Evolutionary conservation across 2,888 invertebrate genomes (phyloP), one percentile per base, ranked within the genome.

Genomic region (Notodonta ziczac): DNA sequence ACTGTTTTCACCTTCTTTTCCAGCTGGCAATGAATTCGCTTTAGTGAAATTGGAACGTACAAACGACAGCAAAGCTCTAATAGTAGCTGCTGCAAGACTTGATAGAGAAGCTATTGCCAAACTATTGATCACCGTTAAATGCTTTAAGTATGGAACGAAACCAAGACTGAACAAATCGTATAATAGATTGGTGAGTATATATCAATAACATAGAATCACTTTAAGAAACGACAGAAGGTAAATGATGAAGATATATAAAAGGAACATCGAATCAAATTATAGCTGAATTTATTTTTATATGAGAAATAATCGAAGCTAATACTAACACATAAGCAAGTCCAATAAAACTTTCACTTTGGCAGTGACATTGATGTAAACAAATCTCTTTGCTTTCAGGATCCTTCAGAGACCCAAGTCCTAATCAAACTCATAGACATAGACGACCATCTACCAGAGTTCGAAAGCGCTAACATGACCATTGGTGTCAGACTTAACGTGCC

Each of bases 401-500:
- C 95, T 0, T 95, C 96, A 0, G 96, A 96, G 83, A 92, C 95
- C 5, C 95, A 96, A 80, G 89, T 97, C 0, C 78, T 95, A 0
- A 90, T 97, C 2, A 95, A 94, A 77, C 88, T 97, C 0, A 67
- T 94, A 3, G 97, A 97, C 70, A 93, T 97, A 16, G 97, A 97
- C 73, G 97, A 97, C 72, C 97, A 97, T 80, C 83, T 95, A 46
- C 97, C 97, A 0, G 88, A 94, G 69, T 97, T 97, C 65, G 91
- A 91, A 50, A 94, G 93, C 35, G 91, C 94, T 4, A 95, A 95
- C 66, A 86, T 95, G 65, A 96, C 96, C 0, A 88, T 97, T 7
- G 97, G 97, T 1, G 96, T 97, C 0, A 94, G 97, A 52, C 90
- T 97, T 1, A 97, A 96, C 80, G 96, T 97, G 0, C 96, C 96